A percentile compares a stretch with the other conserved stretches of the same genome.
Evolutionary conservation across 2,113 vertebrate species (phyloP).

Genomic region (Sander lucioperca): DNA sequence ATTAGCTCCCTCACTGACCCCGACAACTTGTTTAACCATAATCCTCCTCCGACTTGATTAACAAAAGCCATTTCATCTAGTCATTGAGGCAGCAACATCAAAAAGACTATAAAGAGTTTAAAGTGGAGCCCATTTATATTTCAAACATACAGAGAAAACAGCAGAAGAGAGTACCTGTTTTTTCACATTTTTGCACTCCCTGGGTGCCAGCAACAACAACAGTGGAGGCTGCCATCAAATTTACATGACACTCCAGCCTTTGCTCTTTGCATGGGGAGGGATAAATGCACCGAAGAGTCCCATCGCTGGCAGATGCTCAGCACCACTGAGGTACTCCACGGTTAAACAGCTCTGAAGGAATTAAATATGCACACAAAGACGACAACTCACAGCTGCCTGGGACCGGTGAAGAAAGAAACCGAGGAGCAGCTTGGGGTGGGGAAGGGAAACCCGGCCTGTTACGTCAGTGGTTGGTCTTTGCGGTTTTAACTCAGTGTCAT

Average conservation of each 20-base stretch:
- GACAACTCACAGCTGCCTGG: conserved; percentile 46
- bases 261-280: conserved; percentile 24
- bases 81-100: conserved; percentile 41
- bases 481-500: conserved; percentile 11
- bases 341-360: conserved; percentile 54
- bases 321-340: conserved; percentile 23
- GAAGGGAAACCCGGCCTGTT: conserved; percentile 42
- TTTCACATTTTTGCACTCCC: conserved; percentile 59
- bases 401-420: not conserved
- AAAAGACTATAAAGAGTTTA: conserved; percentile 39
- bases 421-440: not conserved
- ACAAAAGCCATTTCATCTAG: conserved; percentile 44
- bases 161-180: conserved; percentile 49
- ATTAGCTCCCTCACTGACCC: conserved; percentile 44
- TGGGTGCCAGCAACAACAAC: conserved; percentile 47
- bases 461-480: conserved; percentile 20
- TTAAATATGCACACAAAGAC: conserved; percentile 53
- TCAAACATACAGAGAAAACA: conserved; percentile 53
- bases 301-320: conserved; percentile 56
- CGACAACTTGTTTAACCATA: conserved; percentile 36
- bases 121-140: conserved; percentile 71
- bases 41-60: conserved; percentile 52
- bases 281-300: conserved; percentile 51
- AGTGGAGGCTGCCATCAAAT: conserved; percentile 63
- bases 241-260: conserved; percentile 57